Percentiles rank a stretch among this genome's conserved stretches.
These are phyloP conservation scores for Procambarus clarkii DNA, from an alignment of 1,140 invertebrate genomes.

Conservation along the genomic window DNA sequence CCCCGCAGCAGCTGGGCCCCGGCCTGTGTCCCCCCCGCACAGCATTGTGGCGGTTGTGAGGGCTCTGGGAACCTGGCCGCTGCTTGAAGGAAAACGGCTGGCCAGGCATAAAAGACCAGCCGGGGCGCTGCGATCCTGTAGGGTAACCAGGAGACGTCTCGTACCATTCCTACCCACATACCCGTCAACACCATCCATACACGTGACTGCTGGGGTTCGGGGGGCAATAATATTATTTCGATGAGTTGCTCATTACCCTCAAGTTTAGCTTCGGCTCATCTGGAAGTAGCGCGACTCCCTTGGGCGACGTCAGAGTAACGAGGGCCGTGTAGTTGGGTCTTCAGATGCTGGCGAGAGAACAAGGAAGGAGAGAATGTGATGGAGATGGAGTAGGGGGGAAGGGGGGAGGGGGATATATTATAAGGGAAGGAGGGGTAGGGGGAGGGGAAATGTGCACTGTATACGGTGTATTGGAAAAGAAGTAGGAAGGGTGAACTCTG, in stretches of 20 bases:
- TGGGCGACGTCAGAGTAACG: conserved; percentile 1
- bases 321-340: background rate
- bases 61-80: conserved; percentile 22
- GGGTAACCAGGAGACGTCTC: conserved; percentile 7
- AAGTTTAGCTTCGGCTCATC: background rate
- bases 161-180: background rate
- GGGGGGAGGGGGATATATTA: background rate
- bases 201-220: too few relatives aligned
- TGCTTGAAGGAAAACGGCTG: conserved; percentile 48
- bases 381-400: background rate
- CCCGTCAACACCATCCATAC: background rate
- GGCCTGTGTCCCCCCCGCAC: conserved; percentile 13
- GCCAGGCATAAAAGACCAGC: conserved; percentile 35
- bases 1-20: conserved; percentile 22
- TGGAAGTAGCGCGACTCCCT: background rate
- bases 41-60: conserved; percentile 37
- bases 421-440: background rate
- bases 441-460: background rate
- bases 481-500: background rate
- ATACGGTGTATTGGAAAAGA: too few relatives aligned
- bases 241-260: background rate
- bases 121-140: conserved; percentile 20
- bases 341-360: background rate
- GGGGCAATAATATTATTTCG: background rate
- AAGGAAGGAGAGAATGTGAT: background rate